A percentile compares a stretch with the other conserved stretches of the same genome.
These are phyloP conservation scores for Triplophysa siluroides DNA, from an alignment of 2,113 vertebrate genomes.

Conservation along the genomic window DNA sequence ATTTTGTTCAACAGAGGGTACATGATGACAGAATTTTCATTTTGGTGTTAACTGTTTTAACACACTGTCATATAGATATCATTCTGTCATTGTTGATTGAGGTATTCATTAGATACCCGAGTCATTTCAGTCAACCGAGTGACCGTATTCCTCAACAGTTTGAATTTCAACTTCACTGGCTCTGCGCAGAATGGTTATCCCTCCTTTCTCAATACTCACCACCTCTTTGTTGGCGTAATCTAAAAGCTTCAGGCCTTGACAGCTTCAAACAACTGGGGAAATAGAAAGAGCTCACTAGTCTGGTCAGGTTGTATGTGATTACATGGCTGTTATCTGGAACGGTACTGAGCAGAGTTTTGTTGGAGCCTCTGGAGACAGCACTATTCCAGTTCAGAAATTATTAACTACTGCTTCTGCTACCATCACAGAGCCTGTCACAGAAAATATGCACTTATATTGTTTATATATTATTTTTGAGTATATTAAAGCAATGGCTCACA, in stretches of 20 bases:
- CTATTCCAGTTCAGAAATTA: constrained; percentile 18
- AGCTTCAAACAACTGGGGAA: constrained; percentile 36
- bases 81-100: too few relatives aligned
- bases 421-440: background rate
- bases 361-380: background rate
- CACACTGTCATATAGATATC: too few relatives aligned
- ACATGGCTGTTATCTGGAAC: constrained; percentile 48
- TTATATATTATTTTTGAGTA: background rate
- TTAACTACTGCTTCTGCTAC: constrained; percentile 3
- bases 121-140: background rate
- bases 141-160: constrained; percentile 4
- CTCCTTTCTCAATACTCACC: background rate
- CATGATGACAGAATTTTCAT: too few relatives aligned
- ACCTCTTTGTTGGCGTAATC: background rate
- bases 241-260: constrained; percentile 15
- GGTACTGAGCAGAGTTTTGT: constrained; percentile 13
- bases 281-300: constrained; percentile 20
- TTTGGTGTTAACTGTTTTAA: too few relatives aligned
- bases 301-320: constrained; percentile 32
- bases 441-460: background rate
- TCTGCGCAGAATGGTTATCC: background rate
- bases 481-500: background rate
- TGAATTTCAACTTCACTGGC: constrained; percentile 3
- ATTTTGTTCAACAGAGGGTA: too few relatives aligned
- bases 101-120: background rate